Evolutionary conservation across 1,140 invertebrate genomes (phyloP), one percentile per base, ranked within the genome.

Genomic region (Eufriesea mexicana): DNA sequence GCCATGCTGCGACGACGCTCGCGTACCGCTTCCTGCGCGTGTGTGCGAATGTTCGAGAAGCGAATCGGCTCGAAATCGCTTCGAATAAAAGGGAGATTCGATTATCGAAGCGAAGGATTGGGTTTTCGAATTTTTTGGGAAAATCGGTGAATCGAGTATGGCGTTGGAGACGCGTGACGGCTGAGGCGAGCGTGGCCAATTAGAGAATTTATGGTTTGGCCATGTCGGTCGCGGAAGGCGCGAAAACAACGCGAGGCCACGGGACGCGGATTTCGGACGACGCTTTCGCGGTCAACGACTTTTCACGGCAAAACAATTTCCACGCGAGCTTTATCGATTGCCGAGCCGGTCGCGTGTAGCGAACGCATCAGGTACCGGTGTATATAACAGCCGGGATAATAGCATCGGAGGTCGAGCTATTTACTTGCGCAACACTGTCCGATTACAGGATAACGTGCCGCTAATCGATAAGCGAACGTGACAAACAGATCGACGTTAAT

Each of bases 201-300:
- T 89, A 85, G 61, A 84, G 78, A 79, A 84, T 85, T 87, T 79
- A 84, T 90, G 86, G 90, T 70, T 90, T 91, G 90, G 90, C 86
- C 84, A 70, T 79, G 89, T 92, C 89, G 85, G 61, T 72, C 64
- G 84, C 68, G 70, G 42, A 54, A 35, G 35, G 28, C 51, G 35
- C 6, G 35, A 57, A n/a, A 70, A 47, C 10, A 12, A 0, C 2
- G 57, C 25, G 16, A 28, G 2, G 10, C 57, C 7, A n/a, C 35
- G 49, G 28, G 28, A 20, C 35, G 10, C 20, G 67, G 59, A 59
- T 59, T 57, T 51, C 74, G 49, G 25, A 14, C 68, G 59, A 64
- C n/a, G 55, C 28, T 88, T 88, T 85, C 77, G 79, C 83, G 86
- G 86, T 85, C 86, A 87, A 84, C 72, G 78, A 87, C 83, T 87